Conservation (phyloP, 2,888 invertebrate genomes). For the Leptodirus hochenwartii region DNA sequence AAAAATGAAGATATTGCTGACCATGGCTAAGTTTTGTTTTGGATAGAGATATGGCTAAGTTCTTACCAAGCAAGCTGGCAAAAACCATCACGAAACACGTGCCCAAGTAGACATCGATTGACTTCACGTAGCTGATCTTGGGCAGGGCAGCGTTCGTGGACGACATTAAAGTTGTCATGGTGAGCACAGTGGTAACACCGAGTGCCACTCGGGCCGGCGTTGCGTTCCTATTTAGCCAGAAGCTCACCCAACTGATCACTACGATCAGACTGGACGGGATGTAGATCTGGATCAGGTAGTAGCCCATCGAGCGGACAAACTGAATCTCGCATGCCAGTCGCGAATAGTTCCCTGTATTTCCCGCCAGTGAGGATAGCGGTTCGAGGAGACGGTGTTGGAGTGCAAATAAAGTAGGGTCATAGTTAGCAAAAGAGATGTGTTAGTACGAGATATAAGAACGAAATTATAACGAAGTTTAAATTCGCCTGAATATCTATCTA, state of each 20-base stretch:
- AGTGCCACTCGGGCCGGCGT: slow-evolving; percentile 86
- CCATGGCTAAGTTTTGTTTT: no score
- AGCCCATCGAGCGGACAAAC: slow-evolving; percentile 95
- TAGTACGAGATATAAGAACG: no score
- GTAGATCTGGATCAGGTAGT: slow-evolving; percentile 96
- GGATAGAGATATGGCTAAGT: no score
- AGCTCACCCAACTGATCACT: slow-evolving; percentile 94
- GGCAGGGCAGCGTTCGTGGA: slow-evolving; percentile 92
- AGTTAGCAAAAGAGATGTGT: background rate
- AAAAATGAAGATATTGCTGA: no score
- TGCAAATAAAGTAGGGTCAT: background rate
- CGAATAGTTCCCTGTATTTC: slow-evolving; percentile 82
- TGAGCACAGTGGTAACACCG: slow-evolving; percentile 90
- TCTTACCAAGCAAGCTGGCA: slow-evolving; percentile 89
- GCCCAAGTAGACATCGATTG: slow-evolving; percentile 92
- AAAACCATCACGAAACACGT: slow-evolving; percentile 99
- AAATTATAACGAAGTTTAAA: no score
- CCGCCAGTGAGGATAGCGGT: no score
- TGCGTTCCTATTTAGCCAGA: slow-evolving; percentile 91
- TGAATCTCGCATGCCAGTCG: slow-evolving; percentile 91
- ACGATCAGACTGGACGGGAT: slow-evolving; percentile 94
- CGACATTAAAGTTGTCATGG: slow-evolving; percentile 96
- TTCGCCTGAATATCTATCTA: no score
- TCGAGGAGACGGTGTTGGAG: background rate
- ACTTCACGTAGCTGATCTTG: slow-evolving; percentile 95